These are phyloP conservation scores for Drosophila mimica DNA, from an alignment of 2,888 invertebrate species.

Conservation along the genomic window DNA sequence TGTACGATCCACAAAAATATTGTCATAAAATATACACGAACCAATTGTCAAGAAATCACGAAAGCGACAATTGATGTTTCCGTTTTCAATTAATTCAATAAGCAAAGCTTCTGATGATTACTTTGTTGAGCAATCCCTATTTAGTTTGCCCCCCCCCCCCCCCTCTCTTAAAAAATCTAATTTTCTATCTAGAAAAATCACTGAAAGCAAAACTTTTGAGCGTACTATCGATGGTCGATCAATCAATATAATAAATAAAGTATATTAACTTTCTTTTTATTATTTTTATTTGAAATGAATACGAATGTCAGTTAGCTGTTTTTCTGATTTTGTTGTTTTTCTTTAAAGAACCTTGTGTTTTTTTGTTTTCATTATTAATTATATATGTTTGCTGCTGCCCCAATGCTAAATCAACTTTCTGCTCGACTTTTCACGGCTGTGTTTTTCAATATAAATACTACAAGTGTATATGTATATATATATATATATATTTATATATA, in stretches of 20 bases:
- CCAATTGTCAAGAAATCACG: constrained; percentile 1
- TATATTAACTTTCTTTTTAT: constrained; percentile 51
- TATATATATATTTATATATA: constrained; percentile 2
- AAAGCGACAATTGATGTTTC: neutral
- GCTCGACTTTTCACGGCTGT: constrained; percentile 33
- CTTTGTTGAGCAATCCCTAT: neutral
- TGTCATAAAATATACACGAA: neutral
- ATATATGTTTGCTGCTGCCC: constrained; percentile 51
- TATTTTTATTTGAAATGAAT: constrained; percentile 81
- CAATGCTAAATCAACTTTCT: constrained; percentile 47
- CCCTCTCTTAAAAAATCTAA: constrained; percentile 2
- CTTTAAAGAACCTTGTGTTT: constrained; percentile 47
- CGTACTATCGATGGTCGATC: neutral
- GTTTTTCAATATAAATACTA: constrained; percentile 8
- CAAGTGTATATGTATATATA: neutral
- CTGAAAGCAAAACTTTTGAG: neutral
- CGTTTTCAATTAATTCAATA: constrained; percentile 1
- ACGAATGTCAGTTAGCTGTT: constrained; percentile 78
- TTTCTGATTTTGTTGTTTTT: constrained; percentile 55
- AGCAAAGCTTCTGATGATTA: neutral
- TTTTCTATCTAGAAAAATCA: neutral
- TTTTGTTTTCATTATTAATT: constrained; percentile 50
- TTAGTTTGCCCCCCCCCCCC: neutral
- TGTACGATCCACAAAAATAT: neutral
- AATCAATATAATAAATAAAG: constrained; percentile 32